Conservation (phyloP, 2,113 vertebrate genomes). For the Phaethon lepturus region DNA sequence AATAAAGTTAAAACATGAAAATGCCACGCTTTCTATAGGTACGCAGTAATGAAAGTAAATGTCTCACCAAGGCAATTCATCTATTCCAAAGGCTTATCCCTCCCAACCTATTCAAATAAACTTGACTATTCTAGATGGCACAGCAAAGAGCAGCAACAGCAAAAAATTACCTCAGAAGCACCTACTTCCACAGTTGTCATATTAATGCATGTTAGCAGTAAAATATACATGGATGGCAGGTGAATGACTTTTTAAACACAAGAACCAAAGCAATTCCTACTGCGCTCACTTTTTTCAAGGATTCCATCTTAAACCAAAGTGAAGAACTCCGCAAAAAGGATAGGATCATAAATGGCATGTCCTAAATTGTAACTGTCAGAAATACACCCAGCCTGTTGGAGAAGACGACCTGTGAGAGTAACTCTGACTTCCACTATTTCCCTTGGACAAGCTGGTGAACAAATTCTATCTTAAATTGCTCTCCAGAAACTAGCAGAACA, state of each 20-base stretch:
- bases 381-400: not conserved
- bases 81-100: not conserved
- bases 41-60: not conserved
- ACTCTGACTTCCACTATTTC: not conserved
- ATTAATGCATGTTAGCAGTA: not conserved
- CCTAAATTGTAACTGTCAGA: not conserved
- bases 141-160: not conserved
- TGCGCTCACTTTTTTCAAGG: not conserved
- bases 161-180: not conserved
- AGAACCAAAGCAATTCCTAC: not conserved
- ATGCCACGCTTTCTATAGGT: not conserved
- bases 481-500: not conserved
- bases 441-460: not conserved
- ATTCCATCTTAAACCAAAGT: not conserved
- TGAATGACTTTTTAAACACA: not conserved
- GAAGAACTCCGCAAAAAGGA: not conserved
- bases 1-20: not conserved
- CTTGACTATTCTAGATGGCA: not conserved
- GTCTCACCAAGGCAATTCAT: accelerated
- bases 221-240: not conserved
- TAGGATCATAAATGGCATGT: accelerated
- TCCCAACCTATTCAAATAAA: not conserved
- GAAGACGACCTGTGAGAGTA: not conserved
- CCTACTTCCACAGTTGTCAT: not conserved
- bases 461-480: not conserved